Conservation (phyloP, 2,888 invertebrate species). For the Steinernema hermaphroditum region DNA sequence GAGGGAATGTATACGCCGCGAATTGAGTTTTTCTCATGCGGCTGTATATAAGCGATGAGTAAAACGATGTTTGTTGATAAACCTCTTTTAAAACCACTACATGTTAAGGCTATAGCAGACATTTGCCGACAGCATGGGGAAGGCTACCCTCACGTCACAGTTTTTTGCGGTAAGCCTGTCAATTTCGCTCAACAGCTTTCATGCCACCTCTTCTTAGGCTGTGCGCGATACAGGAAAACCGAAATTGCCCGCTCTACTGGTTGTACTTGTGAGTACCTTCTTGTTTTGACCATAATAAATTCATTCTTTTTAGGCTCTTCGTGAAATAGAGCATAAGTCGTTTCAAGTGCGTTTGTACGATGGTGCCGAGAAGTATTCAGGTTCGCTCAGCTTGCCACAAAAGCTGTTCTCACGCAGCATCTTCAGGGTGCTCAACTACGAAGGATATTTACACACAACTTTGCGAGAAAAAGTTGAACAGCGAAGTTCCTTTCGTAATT, state of each 20-base stretch:
- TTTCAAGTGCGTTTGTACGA: constrained; percentile 9
- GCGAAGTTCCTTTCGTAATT: neutral
- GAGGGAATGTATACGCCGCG: too few species aligned
- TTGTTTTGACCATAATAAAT: neutral
- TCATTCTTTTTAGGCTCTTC: neutral
- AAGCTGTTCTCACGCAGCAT: too few species aligned
- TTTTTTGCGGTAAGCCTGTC: too few species aligned
- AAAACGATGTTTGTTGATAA: too few species aligned
- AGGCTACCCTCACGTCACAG: too few species aligned
- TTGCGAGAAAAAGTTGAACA: neutral
- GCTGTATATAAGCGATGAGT: too few species aligned
- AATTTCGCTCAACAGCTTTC: too few species aligned
- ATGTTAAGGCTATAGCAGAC: too few species aligned
- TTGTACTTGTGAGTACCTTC: neutral
- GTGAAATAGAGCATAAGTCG: neutral
- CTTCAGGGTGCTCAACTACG: neutral
- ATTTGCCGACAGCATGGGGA: too few species aligned
- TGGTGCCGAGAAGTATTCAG: neutral
- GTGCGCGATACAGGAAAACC: neutral
- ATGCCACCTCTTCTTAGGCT: neutral
- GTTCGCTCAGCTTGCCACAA: neutral
- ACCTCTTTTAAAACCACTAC: too few species aligned
- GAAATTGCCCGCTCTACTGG: neutral
- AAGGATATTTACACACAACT: neutral
- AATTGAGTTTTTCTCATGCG: too few species aligned